Percentiles rank a stretch among this genome's conserved stretches.
These are phyloP conservation scores for Sphenodon punctatus DNA, from an alignment of 2,797 vertebrate species.

Conservation along the genomic window DNA sequence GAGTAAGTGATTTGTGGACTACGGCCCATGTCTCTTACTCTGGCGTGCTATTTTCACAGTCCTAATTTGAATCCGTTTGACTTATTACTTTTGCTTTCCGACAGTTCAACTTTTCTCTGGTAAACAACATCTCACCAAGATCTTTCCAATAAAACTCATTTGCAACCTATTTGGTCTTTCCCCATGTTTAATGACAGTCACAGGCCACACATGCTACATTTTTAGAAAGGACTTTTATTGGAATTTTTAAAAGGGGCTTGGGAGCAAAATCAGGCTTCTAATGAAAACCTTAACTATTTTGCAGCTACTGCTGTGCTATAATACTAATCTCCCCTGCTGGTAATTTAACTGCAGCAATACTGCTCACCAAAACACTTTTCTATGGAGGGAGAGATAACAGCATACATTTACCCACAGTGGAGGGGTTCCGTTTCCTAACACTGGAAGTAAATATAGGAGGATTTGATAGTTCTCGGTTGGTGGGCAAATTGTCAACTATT, in stretches of 20 bases:
- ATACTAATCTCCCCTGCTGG: slow-evolving; percentile 10
- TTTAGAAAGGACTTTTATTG: slow-evolving; percentile 26
- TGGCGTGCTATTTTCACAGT: not conserved
- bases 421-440: slow-evolving; percentile 6
- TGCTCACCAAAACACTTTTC: slow-evolving; percentile 11
- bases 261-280: slow-evolving; percentile 33
- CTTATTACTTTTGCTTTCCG: slow-evolving; percentile 24
- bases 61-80: not conserved
- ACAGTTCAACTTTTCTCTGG: not conserved
- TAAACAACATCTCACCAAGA: not conserved
- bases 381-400: not conserved
- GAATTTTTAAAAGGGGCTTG: not conserved
- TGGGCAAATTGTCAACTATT: slow-evolving; percentile 14
- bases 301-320: slow-evolving; percentile 10
- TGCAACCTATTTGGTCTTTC: slow-evolving; percentile 36
- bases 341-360: slow-evolving; percentile 19
- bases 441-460: not conserved
- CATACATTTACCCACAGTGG: not conserved
- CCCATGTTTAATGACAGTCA: not conserved
- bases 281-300: slow-evolving; percentile 33
- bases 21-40: too few relatives aligned
- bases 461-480: slow-evolving; percentile 30
- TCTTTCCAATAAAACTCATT: slow-evolving; percentile 8
- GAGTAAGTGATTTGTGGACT: too few relatives aligned
- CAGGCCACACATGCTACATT: slow-evolving; percentile 18